Conservation (phyloP, 2,797 vertebrate genomes). For the Ptychadena robeensis region DNA sequence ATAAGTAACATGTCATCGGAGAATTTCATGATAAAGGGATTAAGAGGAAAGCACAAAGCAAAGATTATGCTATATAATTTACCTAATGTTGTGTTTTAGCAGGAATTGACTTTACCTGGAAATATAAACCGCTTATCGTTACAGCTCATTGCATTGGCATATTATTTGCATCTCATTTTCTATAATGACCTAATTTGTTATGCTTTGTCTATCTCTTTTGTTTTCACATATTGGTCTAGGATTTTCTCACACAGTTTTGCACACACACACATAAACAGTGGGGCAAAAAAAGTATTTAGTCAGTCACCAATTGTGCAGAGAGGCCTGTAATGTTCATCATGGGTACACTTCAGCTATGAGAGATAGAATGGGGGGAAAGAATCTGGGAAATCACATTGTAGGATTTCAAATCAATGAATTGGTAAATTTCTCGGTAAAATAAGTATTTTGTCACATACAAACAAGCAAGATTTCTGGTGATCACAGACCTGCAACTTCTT, state of each 20-base stretch:
- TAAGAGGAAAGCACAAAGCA: background rate
- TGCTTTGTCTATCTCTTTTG: conserved; percentile 17
- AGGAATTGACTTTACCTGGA: conserved; percentile 48
- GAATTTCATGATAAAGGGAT: conserved; percentile 41
- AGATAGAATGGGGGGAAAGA: too few relatives aligned
- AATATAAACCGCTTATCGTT: conserved; percentile 48
- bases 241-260: background rate
- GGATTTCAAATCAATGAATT: too few relatives aligned
- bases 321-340: too few relatives aligned
- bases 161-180: conserved; percentile 50
- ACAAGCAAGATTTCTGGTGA: too few relatives aligned
- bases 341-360: too few relatives aligned
- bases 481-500: too few relatives aligned
- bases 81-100: conserved; percentile 14
- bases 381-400: too few relatives aligned
- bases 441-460: too few relatives aligned
- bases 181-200: conserved; percentile 48
- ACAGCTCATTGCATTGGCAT: conserved; percentile 41
- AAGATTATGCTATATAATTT: conserved; percentile 35
- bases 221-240: background rate
- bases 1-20: conserved; percentile 5
- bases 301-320: too few relatives aligned
- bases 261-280: too few relatives aligned
- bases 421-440: too few relatives aligned
- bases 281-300: too few relatives aligned